A percentile compares a stretch with the other conserved stretches of the same genome.
Conservation (phyloP, 2,113 vertebrate genomes). For the Pelusios castaneus region DNA sequence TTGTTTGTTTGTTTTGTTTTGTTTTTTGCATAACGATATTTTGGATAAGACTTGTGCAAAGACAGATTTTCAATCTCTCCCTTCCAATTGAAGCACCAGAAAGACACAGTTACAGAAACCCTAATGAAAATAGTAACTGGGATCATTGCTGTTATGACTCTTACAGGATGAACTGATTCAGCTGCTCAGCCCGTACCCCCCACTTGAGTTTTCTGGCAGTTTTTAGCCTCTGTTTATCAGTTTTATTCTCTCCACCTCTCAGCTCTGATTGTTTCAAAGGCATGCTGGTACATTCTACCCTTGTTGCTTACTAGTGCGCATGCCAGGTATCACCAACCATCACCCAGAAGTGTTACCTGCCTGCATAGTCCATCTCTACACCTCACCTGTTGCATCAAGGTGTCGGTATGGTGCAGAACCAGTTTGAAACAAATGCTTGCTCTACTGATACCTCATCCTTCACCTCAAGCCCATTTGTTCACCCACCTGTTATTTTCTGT, state of each 20-base stretch:
- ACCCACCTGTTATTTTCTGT: neutral
- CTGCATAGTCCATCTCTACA: neutral
- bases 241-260: neutral
- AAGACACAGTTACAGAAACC: neutral
- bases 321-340: neutral
- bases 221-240: neutral
- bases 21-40: neutral
- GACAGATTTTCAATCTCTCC: neutral
- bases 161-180: neutral
- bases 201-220: neutral
- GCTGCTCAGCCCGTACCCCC: neutral
- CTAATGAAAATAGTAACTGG: neutral
- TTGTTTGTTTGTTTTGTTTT: too few species aligned
- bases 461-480: neutral
- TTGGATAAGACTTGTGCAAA: too few species aligned
- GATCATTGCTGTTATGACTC: neutral
- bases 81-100: neutral
- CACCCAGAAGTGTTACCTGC: neutral
- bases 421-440: neutral
- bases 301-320: neutral
- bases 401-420: neutral
- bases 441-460: neutral
- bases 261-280: neutral
- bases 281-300: neutral
- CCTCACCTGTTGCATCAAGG: too few species aligned